Evolutionary conservation across 2,113 vertebrate species (phyloP), one percentile per base, ranked within the genome.

Genomic region (Neopipo cinnamomea): DNA sequence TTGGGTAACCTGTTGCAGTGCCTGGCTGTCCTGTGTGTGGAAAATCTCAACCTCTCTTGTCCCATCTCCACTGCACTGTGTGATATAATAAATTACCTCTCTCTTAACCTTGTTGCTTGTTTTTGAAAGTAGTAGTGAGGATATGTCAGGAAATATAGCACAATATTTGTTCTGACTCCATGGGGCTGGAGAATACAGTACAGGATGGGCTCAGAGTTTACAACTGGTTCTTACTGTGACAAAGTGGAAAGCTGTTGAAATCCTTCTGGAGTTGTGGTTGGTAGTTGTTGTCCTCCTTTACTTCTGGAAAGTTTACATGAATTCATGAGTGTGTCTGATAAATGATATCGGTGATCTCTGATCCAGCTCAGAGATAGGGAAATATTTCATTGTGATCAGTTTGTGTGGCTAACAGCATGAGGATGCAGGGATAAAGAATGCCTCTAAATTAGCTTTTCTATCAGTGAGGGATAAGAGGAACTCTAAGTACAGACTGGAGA

Each of bases 101-200:
- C 39, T 70, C 27, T 80, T 46, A 68, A 65, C 68, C 12, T 47
- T 33, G 8, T 16, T 70, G 5, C 15, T 59, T 55, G 23, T 25
- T 83, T 83, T 58, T 72, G 21, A 47, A 46, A 75, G n/a, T 49
- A 37, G 23, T 4, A 2, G 23, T n/a, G 27, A 19, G 75, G 11
- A 30, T 47, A 4, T 50, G 5, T 37, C 70, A 35, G 39, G 44
- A 55, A 65, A 39, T 41, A 19, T 0, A 35, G 19, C 24, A 16
- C 25, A 28, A 0, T 53, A 9, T 35, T 86, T 63, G 11, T 59
- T 71, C 4, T 25, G 59, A 13, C 23, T 87, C 42, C 0, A 0
- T 2, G 33, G 31, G 18, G 7, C 33, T 77, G 61, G 56, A n/a
- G 17, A 15, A 15, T 58, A 18, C 27, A 39, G 16, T 28, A 10